phyloP scores from a whole-genome alignment of 2,113 vertebrate species.

The Chaenocephalus aceratus region DNA sequence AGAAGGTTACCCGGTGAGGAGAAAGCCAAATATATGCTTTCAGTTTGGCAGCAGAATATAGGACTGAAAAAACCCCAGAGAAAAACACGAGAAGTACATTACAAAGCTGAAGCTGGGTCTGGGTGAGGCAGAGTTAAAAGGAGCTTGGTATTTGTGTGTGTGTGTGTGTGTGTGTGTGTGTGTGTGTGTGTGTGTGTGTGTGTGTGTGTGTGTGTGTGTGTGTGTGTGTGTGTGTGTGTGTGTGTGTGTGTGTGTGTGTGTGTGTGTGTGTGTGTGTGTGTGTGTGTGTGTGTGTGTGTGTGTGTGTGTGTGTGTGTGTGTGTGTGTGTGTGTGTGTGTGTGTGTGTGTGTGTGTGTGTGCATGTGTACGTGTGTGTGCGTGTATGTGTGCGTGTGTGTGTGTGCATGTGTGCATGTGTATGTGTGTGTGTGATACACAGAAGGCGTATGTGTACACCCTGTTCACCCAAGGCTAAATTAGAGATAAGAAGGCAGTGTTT shows the following conservation, averaged over 20 bases:
- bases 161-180: constrained; percentile 19
- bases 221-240: constrained; percentile 12
- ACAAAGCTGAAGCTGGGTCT: constrained; percentile 50
- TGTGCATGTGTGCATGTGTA: no score
- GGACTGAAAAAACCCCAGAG: background rate
- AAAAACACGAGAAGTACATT: constrained; percentile 36
- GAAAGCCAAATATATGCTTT: constrained; percentile 49
- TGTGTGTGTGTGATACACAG: constrained; percentile 19
- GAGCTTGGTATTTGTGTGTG: constrained; percentile 22
- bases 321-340: constrained; percentile 19
- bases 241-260: constrained; percentile 17
- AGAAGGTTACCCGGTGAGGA: constrained; percentile 49
- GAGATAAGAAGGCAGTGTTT: constrained; percentile 38
- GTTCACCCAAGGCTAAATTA: constrained; percentile 68
- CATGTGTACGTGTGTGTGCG: constrained; percentile 7
- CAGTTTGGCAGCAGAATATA: constrained; percentile 19
- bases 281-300: constrained; percentile 1
- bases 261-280: constrained; percentile 11
- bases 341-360: constrained; percentile 22
- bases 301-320: constrained; percentile 10
- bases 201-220: background rate
- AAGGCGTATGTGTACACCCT: constrained; percentile 35
- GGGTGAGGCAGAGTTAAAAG: constrained; percentile 39
- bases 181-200: constrained; percentile 4
- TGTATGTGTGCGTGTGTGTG: no score